Evolutionary conservation across 2,888 invertebrate genomes (phyloP).

Genomic region (Drosophila barbarae): DNA sequence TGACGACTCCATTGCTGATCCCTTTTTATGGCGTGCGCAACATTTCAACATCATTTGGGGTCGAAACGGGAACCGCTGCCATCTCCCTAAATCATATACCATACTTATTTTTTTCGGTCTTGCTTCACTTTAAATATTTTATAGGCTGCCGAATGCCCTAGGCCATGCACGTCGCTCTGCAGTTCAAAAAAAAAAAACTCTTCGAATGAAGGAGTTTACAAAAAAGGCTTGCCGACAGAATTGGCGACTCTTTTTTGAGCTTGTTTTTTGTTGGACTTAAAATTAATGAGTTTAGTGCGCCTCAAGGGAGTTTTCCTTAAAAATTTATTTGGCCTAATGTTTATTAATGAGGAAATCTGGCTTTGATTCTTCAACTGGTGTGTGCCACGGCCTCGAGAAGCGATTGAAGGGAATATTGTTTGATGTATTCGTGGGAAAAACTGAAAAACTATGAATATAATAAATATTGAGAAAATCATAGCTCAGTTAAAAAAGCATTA

Average conservation of each 20-base stretch:
- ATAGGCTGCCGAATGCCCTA: constrained; percentile 13
- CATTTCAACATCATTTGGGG: constrained; percentile 51
- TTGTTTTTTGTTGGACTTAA: constrained; percentile 3
- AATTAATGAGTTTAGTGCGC: constrained; percentile 33
- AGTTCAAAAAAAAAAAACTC: not conserved
- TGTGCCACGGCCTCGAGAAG: not conserved
- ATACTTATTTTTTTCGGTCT: constrained; percentile 3
- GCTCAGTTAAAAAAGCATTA: too few species aligned
- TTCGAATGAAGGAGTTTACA: not conserved
- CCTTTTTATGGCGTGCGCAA: constrained; percentile 66
- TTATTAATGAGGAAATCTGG: constrained; percentile 36
- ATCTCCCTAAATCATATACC: constrained; percentile 1
- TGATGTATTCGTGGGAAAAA: constrained; percentile 4
- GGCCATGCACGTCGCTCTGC: constrained; percentile 19
- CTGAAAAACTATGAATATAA: too few species aligned
- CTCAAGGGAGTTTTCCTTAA: constrained; percentile 11
- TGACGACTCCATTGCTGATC: constrained; percentile 58
- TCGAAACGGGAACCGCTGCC: not conserved
- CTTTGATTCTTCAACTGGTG: constrained; percentile 29
- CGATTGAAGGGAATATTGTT: constrained; percentile 5
- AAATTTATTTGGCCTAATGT: constrained; percentile 18
- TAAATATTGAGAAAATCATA: too few species aligned
- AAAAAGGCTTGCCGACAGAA: constrained; percentile 23
- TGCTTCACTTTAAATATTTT: constrained; percentile 30
- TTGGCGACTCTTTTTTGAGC: not conserved